Conservation (phyloP, 2,797 vertebrate genomes). For the Poeciliopsis presidionis region DNA sequence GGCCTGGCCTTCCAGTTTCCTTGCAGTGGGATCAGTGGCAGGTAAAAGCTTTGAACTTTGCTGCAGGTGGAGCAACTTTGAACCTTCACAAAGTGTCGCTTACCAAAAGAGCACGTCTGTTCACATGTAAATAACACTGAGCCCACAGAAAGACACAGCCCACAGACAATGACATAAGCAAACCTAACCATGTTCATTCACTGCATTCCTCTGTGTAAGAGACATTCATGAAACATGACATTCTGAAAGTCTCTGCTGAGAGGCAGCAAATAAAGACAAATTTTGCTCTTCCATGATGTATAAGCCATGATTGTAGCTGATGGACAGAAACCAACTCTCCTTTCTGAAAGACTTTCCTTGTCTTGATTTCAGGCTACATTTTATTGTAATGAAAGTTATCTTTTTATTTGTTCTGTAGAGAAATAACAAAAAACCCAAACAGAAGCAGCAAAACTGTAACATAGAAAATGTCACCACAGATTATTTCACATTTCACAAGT, state of each 20-base stretch:
- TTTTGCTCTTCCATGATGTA: background rate
- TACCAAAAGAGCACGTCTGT: slow-evolving; percentile 36
- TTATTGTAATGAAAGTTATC: background rate
- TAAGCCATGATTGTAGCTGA: too few relatives aligned
- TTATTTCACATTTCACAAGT: background rate
- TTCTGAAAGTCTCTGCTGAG: background rate
- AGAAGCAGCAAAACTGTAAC: background rate
- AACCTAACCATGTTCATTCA: background rate
- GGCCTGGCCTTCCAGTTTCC: slow-evolving; percentile 56
- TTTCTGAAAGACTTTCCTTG: too few relatives aligned
- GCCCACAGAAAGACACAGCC: background rate
- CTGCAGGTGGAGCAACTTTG: slow-evolving; percentile 69
- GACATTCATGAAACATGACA: background rate
- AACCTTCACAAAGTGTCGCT: slow-evolving; percentile 46
- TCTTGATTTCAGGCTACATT: too few relatives aligned
- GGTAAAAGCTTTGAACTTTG: slow-evolving; percentile 71
- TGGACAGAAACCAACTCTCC: too few relatives aligned
- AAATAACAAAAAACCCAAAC: background rate
- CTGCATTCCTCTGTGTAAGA: background rate
- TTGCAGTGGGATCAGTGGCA: slow-evolving; percentile 61
- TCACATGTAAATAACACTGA: slow-evolving; percentile 7
- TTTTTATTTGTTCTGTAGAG: background rate
- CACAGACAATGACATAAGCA: background rate
- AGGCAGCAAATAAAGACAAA: background rate
- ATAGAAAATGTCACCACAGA: background rate